Base-by-base conservation (phyloP, 1,140 invertebrate genomes). In the Drosophila pseudoobscura region DNA sequence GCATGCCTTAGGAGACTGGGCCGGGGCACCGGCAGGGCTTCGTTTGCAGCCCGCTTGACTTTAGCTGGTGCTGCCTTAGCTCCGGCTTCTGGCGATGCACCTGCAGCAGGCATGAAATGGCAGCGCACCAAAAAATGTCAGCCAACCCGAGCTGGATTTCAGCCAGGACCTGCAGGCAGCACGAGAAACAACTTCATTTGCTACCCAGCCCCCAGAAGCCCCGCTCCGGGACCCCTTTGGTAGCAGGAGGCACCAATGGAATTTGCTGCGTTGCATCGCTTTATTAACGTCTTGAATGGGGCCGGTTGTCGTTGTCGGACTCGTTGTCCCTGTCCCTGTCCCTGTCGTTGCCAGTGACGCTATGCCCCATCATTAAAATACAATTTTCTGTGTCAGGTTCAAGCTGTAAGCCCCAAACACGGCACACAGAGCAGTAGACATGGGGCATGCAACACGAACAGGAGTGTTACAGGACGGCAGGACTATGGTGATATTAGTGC, bases 301-400 rank as follows among this genome's bases (percentile, higher is more conserved):
- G 13, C 49, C 51, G 31, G 50, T 43, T 64, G 41, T 49, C 50
- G 11, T 39, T 64, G 41, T 49, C 50, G 11, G 29, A 22, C 58
- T 57, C 43, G 49, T 49, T 44, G 66, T 60, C 31, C 50, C 56
- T 60, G 63, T 57, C 43, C 46, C 46, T 44, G 66, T 60, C 31
- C 50, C 56, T 60, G 63, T 75, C 62, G 56, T 60, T 69, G 72
- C 50, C 56, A 53, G 41, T 63, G 62, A 64, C 49, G 66, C 66
- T 57, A 54, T 79, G 75, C 68, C 75, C 83, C 83, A 75, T 88
- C 83, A 88, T 88, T 88, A 88, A 88, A 88, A 88, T 83, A 88
- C 83, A 88, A 88, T 88, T 88, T 88, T 88, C 78, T 88, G 83
- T 88, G 83, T 88, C 83, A 88, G 83, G 82, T 87, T 87, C 83